Evolutionary conservation across 1,140 invertebrate species (phyloP).

Genomic region (Drosophila arizonae): DNA sequence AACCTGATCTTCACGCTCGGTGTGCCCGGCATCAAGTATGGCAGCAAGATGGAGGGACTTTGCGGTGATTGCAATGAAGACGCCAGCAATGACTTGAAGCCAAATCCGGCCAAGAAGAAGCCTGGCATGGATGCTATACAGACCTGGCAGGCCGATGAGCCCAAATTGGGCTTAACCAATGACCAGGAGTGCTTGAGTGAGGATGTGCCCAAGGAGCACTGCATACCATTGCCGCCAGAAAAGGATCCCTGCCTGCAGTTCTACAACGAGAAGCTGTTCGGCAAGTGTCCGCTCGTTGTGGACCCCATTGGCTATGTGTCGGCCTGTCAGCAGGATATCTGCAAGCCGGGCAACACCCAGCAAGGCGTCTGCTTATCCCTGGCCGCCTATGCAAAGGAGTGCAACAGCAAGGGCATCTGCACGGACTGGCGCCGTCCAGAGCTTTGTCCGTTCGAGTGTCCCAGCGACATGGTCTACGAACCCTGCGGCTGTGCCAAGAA

Average conservation of each 20-base stretch:
- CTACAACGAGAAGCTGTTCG: constrained; percentile 86
- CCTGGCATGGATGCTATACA: constrained; percentile 84
- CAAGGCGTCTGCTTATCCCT: constrained; percentile 86
- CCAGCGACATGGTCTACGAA: constrained; percentile 86
- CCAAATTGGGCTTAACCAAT: constrained; percentile 72
- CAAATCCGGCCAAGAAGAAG: constrained; percentile 82
- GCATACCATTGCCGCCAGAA: constrained; percentile 84
- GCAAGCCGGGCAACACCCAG: constrained; percentile 84
- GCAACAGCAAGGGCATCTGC: constrained; percentile 87
- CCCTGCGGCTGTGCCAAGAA: constrained; percentile 89
- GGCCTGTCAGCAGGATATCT: constrained; percentile 88
- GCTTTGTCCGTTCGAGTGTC: constrained; percentile 86
- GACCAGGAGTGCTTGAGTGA: constrained; percentile 72
- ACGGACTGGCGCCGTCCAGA: constrained; percentile 87
- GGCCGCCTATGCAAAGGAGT: constrained; percentile 89
- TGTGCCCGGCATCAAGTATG: constrained; percentile 89
- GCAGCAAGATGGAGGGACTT: constrained; percentile 88
- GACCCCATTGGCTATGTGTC: constrained; percentile 87
- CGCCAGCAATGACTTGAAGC: constrained; percentile 85
- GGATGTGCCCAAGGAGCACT: constrained; percentile 83
- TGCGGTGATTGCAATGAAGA: constrained; percentile 91
- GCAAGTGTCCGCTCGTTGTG: constrained; percentile 88
- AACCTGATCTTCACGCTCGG: constrained; percentile 85
- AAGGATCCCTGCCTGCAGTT: constrained; percentile 87
- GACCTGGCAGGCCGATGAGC: constrained; percentile 85